Evolutionary conservation across 1,140 invertebrate species (phyloP), one percentile per base, ranked within the genome.

Genomic region (Caenorhabditis remanei): DNA sequence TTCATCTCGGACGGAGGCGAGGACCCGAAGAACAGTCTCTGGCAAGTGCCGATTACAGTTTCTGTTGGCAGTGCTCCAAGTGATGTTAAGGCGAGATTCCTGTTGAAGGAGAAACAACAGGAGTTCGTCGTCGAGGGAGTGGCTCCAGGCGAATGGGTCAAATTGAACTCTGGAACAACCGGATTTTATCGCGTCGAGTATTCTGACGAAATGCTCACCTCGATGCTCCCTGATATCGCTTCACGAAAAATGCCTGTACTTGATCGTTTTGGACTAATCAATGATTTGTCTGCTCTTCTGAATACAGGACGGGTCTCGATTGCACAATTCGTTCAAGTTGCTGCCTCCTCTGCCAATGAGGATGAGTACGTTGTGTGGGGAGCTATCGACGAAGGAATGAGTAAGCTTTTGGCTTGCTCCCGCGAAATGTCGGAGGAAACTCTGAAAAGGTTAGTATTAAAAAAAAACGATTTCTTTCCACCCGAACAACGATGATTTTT

Each of bases 271-370:
- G 96, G 96, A 7, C 93, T 99, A 7, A 94, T 98, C 43, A 96
- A 97, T 93, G 98, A 99, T 88, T 94, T 98, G 53, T 98, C 97
- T 93, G 96, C 97, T 46, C 94, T 98, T 93, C 94, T 95, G 91
- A 85, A 84, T 46, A 85, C 92, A 11, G 90, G 90, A 13, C 79
- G 83, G 9, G 85, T 88, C 13, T 63, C 90, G 0, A 87, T 89
- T 40, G 71, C 92, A 14, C 90, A 90, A 55, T 92, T 92, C 71
- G 89, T 93, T 13, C 61, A 84, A 14, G 89, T 92, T n/a, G 79
- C 91, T 43, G 88, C 75, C n/a, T 90, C 89, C 4, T 91, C 87
- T 16, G 65, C 32, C 3, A 87, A 89, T 32, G 91, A 92, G 63
- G 87, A 90, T 61, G 91, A 92, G 40, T 92, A 87, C 61, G 87